Base-by-base conservation (phyloP, 2,113 vertebrate species). In the Copsychus sechellarum region DNA sequence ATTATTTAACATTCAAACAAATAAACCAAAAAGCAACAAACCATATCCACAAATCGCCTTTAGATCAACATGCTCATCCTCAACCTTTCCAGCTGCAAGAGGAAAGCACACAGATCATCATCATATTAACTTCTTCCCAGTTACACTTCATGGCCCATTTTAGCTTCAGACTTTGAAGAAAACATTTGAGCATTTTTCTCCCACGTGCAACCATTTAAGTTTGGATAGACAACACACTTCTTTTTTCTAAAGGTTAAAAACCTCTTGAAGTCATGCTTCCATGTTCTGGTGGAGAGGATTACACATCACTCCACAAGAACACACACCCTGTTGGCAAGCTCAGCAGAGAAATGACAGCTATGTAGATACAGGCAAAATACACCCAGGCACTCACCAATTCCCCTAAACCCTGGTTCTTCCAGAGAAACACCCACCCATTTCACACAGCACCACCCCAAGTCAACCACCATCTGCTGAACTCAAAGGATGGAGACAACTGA, bases 271-370 rank as follows among this genome's bases (percentile, higher is more conserved):
- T 90, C 79, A 83, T 83, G 92, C 85, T 90, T 83, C 91, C 92
- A 81, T 93, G 82, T 95, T 90, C 90, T 96, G 64, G 71, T 81
- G 93, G 95, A 94, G 94, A 96, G 60, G 79, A 95, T 95, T 93
- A 95, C 94, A 93, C 92, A 97, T 93, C 85, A 36, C 78, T 82
- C 43, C 66, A 12, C 47, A 95, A 90, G 71, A 96, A 91, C 85
- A 94, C 96, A 95, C 93, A 70, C 95, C 96, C 96, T 93, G 93
- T 73, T 96, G 96, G 94, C 94, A 97, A 80, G 87, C 78, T 4
- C 19, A 91, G 81, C 62, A 78, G 81, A 88, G 81, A 70, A 96
- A 90, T 36, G 74, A 94, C 2, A 2, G 90, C 76, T 90, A 47
- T 0, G 0, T 47, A 88, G 70, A 65, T 78, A 90, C 61, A 65